Evolutionary conservation across 2,797 vertebrate species (phyloP).

Genomic region (Megalops cyprinoides): DNA sequence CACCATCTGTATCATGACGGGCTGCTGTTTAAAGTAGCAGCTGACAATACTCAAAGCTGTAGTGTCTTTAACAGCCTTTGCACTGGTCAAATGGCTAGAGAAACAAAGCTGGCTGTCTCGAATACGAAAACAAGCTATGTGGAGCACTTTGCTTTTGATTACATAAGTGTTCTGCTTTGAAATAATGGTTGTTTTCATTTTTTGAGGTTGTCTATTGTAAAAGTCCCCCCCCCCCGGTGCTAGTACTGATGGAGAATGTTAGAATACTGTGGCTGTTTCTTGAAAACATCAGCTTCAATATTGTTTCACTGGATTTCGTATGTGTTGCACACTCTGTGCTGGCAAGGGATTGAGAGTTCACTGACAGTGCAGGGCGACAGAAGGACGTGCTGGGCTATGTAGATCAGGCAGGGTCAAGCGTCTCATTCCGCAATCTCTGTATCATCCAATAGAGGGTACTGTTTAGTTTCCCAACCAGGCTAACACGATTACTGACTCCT

Average conservation of each 20-base stretch:
- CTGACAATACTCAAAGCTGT: not conserved
- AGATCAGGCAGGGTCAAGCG: constrained; percentile 31
- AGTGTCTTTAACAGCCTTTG: not conserved
- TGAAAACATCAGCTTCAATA: not conserved
- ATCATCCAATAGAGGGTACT: constrained; percentile 75
- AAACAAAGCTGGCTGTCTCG: not conserved
- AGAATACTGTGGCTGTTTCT: not conserved
- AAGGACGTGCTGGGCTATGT: not conserved
- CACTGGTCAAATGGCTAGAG: not conserved
- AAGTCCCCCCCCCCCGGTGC: too few relatives aligned
- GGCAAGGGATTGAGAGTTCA: constrained; percentile 44
- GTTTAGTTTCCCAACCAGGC: constrained; percentile 68
- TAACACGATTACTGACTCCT: constrained; percentile 45
- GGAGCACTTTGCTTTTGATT: too few relatives aligned
- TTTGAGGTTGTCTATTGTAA: too few relatives aligned
- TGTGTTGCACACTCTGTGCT: too few relatives aligned
- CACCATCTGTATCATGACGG: not conserved
- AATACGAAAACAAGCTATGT: not conserved
- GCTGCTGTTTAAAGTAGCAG: not conserved
- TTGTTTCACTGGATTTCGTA: too few relatives aligned
- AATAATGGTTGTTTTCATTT: too few relatives aligned
- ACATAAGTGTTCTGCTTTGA: too few relatives aligned
- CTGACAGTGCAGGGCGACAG: constrained; percentile 20
- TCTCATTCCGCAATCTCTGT: constrained; percentile 54
- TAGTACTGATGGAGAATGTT: too few relatives aligned